phyloP scores from a whole-genome alignment of 2,113 vertebrate genomes.

The Pampusana beccarii region DNA sequence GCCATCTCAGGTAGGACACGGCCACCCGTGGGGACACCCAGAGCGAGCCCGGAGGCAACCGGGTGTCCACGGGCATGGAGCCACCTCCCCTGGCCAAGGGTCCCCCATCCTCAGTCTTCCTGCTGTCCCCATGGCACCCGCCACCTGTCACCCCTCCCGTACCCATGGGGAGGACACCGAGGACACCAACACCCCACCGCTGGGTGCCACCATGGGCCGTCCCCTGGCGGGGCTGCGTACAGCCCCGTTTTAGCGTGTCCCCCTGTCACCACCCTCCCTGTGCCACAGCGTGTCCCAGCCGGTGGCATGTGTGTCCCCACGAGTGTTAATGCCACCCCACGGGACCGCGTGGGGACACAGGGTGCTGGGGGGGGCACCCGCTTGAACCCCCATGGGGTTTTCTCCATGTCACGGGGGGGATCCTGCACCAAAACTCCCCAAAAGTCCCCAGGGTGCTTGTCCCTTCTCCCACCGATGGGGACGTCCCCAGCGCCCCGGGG shows the following conservation, averaged over 20 bases:
- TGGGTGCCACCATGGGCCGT: background rate
- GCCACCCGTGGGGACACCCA: background rate
- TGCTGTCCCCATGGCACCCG: background rate
- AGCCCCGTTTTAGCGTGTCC: background rate
- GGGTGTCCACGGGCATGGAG: background rate
- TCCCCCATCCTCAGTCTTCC: slow-evolving; percentile 44
- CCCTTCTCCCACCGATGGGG: background rate
- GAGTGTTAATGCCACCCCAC: background rate
- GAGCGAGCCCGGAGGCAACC: background rate
- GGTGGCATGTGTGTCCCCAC: background rate
- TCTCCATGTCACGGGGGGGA: background rate
- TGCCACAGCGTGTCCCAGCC: background rate
- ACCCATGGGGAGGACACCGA: background rate
- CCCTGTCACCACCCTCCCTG: background rate
- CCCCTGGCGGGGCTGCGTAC: background rate
- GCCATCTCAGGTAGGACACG: background rate
- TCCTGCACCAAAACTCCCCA: background rate
- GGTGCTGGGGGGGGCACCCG: background rate
- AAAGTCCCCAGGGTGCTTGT: background rate
- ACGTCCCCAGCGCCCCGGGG: background rate
- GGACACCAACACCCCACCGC: background rate
- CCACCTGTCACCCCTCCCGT: background rate
- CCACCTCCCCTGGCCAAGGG: background rate
- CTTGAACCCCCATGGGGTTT: background rate
- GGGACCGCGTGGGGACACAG: background rate